Evolutionary conservation across 2,113 vertebrate genomes (phyloP).

Genomic region (Mohoua ochrocephala): DNA sequence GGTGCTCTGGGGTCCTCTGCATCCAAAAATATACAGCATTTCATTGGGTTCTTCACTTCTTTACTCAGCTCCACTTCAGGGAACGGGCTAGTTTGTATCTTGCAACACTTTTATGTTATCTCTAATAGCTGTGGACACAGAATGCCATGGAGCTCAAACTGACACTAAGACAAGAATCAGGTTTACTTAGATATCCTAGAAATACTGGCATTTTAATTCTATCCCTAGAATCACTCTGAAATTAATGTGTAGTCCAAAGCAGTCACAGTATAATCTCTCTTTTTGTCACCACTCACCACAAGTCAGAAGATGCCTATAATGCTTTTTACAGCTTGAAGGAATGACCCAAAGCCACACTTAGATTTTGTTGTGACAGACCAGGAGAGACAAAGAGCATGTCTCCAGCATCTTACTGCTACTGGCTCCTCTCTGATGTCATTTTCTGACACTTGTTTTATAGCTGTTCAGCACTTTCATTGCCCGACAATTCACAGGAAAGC

Average conservation of each 20-base stretch:
- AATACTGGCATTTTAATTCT: not conserved
- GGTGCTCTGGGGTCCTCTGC: conserved; percentile 28
- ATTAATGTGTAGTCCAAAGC: not conserved
- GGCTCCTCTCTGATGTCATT: not conserved
- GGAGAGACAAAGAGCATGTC: not conserved
- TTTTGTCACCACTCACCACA: not conserved
- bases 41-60: conserved; percentile 22
- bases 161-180: not conserved
- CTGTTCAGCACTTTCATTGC: not conserved
- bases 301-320: not conserved
- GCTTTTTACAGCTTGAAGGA: not conserved
- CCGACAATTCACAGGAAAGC: not conserved
- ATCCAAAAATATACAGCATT: conserved; percentile 58
- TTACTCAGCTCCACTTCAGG: conserved; percentile 42
- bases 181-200: not conserved
- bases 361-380: not conserved
- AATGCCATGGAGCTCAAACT: not conserved
- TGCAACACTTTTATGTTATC: conserved; percentile 55
- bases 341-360: not conserved
- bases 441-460: not conserved
- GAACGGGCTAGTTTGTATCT: conserved; percentile 63
- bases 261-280: not conserved
- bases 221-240: not conserved
- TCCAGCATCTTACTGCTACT: not conserved
- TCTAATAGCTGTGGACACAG: conserved; percentile 59